phyloP scores from a whole-genome alignment of 2,113 vertebrate species.

The Gymnocephalus cernua region DNA sequence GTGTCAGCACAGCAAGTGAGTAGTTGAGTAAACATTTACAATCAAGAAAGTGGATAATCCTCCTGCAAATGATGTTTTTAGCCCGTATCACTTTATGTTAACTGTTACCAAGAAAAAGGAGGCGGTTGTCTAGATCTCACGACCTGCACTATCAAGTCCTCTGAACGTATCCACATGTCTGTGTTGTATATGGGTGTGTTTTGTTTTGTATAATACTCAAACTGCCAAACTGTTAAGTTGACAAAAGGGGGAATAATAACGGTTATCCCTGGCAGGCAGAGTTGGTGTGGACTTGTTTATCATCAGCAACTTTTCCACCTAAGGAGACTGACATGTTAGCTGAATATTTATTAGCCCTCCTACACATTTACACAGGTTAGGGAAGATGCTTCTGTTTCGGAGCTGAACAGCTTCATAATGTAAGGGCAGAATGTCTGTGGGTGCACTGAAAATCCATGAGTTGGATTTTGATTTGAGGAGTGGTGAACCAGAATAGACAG shows the following conservation, averaged over 20 bases:
- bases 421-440: not conserved
- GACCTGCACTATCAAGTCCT: not conserved
- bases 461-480: not conserved
- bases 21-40: not conserved
- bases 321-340: not conserved
- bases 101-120: not conserved
- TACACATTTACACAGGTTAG: not conserved
- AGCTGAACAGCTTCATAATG: not conserved
- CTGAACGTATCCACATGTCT: not conserved
- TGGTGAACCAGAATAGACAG: not conserved
- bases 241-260: not conserved
- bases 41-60: not conserved
- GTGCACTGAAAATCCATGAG: not conserved
- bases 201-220: too few relatives aligned
- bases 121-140: not conserved
- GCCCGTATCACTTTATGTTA: not conserved
- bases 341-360: not conserved
- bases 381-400: not conserved
- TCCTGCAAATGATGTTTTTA: not conserved
- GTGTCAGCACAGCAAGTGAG: not conserved
- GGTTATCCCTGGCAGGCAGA: not conserved
- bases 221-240: not conserved
- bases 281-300: not conserved
- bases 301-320: not conserved
- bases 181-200: not conserved